Evolutionary conservation across 2,113 vertebrate genomes (phyloP), one percentile per base, ranked within the genome.

Genomic region (Hydrochoerus hydrochaeris): DNA sequence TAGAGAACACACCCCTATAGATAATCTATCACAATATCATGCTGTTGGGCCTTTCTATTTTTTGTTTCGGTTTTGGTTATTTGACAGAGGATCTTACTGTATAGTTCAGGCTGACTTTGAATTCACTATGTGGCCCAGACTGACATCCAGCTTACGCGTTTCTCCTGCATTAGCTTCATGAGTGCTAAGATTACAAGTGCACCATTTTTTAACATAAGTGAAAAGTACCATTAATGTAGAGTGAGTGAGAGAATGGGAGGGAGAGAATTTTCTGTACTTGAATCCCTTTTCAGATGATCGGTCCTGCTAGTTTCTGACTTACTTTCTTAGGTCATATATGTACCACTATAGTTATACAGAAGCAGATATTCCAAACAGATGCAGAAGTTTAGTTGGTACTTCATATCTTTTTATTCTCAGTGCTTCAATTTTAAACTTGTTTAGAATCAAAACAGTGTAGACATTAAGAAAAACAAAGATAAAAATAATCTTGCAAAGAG

Each of bases 371-470:
- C 9, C 32, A 84, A 69, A 71, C n/a, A 83, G 24, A 84, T 57
- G 67, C 73, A 19, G 60, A 91, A 89, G 17, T 85, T 88, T 91
- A 84, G 8, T 73, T 20, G 83, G 14, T 57, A 75, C 7, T 91
- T 84, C 57, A 62, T 28, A 41, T 28, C 3, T 52, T 94, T 96
- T 91, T 19, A 73, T 80, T 5, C 13, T n/a, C 17, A 88, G 24
- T 4, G 1, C 49, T 95, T 94, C 41, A 73, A 62, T 60, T 89
- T 96, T 67, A 91, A 96, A 80, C 80, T 95, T 38, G 5, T 94
- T 89, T 96, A 46, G 86, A 95, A 97, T 96, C 46, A 93, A 94
- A 95, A 83, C 17, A 52, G 54, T 78, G 17, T 65, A 38, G 49
- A 71, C 73, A 91, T 77, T 94, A 88, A 71, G 54, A 14, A 1